Evolutionary conservation across 64 coral and sea anemone genomes (phyloP), one percentile per base, ranked within the genome.

Genomic region (Pachyseris speciosa): DNA sequence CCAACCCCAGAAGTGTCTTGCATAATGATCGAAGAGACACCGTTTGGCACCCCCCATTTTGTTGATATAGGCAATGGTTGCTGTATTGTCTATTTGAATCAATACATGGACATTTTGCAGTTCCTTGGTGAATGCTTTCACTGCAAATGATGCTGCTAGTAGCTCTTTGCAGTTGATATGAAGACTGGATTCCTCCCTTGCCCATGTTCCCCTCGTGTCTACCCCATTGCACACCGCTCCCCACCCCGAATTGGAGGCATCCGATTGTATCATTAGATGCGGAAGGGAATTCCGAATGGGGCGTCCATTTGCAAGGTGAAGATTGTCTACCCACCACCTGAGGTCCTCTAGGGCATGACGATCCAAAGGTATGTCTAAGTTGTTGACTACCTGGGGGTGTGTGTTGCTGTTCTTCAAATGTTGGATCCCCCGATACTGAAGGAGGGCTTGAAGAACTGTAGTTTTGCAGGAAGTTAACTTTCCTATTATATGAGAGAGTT

Each of bases 201-300:
- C 64, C 86, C 86, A 89, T 20, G 49, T 60, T 27, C 69, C 86
- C 58, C 53, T 17, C 1, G 87, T 90, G 25, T 36, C 37, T 29
- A 67, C 52, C 38, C 74, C 69, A 55, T 68, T 36, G 60, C 87
- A 43, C 8, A 90, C 73, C 3, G 74, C 87, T 25, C 74, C 87
- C 73, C 49, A 80, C 39, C 74, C 87, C 15, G 87, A 64, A n/a
- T 19, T 53, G 30, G 55, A 90, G 25, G 86, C 69, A 75, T 88
- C 86, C 34, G 53, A 72, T 57, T 75, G 27, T 33, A 90, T 90
- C 8, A 91, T 9, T 69, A 91, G 33, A 57, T 91, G 28, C 1
- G 77, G 77, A 57, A 69, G 64, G 49, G 63, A 64, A 16, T 28
- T 52, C 36, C 40, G 27, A 16, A 80, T 11, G 10, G 59, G 57